Evolutionary conservation across 2,888 invertebrate species (phyloP), one percentile per base, ranked within the genome.

Genomic region (Drosophila emarginata): DNA sequence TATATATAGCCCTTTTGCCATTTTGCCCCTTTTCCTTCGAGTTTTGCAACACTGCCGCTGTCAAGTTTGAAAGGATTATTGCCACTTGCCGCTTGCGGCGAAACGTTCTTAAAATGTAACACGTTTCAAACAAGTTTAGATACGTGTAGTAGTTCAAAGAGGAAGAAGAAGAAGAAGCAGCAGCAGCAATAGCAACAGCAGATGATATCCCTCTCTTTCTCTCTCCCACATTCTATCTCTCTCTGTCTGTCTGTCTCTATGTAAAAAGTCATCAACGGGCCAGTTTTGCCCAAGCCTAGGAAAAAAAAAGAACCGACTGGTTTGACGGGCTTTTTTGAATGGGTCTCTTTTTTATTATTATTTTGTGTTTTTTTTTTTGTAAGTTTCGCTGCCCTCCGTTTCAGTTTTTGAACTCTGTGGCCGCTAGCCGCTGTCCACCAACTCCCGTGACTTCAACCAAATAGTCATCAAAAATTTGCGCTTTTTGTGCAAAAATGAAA

Each of bases 71-170:
- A 82, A 82, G 86, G 82, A 82, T 82, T 86, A 85, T 86, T 86
- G 82, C 82, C 83, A 82, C 86, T 82, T 82, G 83, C 86, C 81
- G 83, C 86, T 82, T 78, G 83, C 80, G 84, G 86, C 83, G 83
- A 75, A 39, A 79, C 86, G 82, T 86, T 82, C 82, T 82, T 77
- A 82, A 86, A 74, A 87, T 87, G 84, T 84, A 84, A 84, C 87
- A 87, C 82, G 87, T 87, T 87, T 82, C 77, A 87, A 84, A 84
- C 84, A 87, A 84, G 84, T 84, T 84, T 84, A 84, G 84, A 84
- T 84, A 82, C 82, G 80, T 82, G 86, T 68, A 68, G 62, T 67
- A 60, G 72, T 64, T 59, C 57, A 72, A 59, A 60, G 60, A 70
- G 70, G 39, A 57, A 64, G 56, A 40, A 56, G 26, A 39, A 59